A percentile compares a stretch with the other conserved stretches of the same genome.
Evolutionary conservation across 2,888 invertebrate genomes (phyloP).

Genomic region (Byasa hedistus): DNA sequence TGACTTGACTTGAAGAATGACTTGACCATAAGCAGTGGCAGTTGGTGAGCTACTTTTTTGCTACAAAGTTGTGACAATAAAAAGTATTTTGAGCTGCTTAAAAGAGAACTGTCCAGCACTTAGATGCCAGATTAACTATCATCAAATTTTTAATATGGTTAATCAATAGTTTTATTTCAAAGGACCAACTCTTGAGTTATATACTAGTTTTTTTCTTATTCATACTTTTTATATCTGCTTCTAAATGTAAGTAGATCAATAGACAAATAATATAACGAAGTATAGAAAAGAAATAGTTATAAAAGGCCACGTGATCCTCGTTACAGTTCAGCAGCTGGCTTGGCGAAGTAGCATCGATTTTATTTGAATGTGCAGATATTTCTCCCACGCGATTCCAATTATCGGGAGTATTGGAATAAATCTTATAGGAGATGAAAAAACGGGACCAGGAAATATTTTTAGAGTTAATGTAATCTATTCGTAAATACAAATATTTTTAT

Average conservation of each 20-base stretch:
- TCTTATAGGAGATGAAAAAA: conserved; percentile 5
- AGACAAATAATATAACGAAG: background rate
- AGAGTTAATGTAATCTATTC: too few species aligned
- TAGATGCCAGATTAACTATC: too few species aligned
- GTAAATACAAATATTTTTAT: too few species aligned
- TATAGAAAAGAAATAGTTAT: background rate
- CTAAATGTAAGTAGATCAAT: background rate
- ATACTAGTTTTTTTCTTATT: background rate
- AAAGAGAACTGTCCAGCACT: too few species aligned
- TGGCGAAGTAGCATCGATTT: background rate
- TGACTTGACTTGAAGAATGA: too few species aligned
- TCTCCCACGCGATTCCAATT: background rate
- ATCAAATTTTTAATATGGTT: too few species aligned
- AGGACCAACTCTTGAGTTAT: too few species aligned
- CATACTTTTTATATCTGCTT: background rate
- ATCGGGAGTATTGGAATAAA: conserved; percentile 10
- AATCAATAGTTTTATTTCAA: too few species aligned
- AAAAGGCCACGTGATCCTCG: conserved; percentile 23
- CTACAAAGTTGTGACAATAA: too few species aligned
- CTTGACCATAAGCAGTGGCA: too few species aligned
- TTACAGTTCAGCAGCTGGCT: conserved; percentile 24
- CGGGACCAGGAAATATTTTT: background rate
- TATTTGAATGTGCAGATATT: background rate
- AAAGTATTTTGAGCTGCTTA: too few species aligned
- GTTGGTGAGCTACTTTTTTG: too few species aligned